These are phyloP conservation scores for Mnemiopsis leidyi DNA, from an alignment of 37 sponge, comb jelly and placozoan species.

Conservation along the genomic window DNA sequence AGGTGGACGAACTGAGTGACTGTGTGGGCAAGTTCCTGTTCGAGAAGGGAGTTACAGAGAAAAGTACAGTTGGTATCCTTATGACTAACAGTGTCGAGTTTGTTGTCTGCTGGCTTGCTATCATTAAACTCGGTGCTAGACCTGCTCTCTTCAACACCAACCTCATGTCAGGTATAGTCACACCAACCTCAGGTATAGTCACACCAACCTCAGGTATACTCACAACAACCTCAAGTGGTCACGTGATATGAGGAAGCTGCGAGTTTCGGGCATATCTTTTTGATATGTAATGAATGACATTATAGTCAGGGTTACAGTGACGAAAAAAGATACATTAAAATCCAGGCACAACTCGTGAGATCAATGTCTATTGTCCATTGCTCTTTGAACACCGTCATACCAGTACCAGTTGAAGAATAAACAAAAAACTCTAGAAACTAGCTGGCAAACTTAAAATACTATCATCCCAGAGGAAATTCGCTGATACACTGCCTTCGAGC, in stretches of 20 bases:
- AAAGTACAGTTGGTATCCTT: neutral
- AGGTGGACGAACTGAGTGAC: conserved; percentile 59
- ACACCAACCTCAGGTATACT: neutral
- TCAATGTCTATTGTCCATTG: no score
- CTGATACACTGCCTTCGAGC: conserved; percentile 5
- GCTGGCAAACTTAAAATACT: no score
- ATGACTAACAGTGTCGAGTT: conserved; percentile 61
- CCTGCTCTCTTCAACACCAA: conserved; percentile 51
- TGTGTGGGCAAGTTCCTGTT: conserved; percentile 19
- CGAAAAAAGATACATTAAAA: no score
- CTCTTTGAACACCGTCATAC: no score
- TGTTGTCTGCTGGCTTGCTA: conserved; percentile 19
- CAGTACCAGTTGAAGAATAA: no score
- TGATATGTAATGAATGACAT: no score
- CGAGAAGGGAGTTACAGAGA: neutral
- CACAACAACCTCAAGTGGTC: no score
- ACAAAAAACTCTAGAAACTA: no score
- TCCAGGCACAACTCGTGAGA: no score
- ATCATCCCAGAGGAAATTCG: neutral
- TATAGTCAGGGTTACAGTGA: no score
- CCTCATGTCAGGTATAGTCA: neutral
- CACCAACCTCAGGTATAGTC: neutral
- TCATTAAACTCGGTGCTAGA: conserved; percentile 32
- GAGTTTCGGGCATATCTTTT: no score
- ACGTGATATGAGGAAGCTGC: no score